Evolutionary conservation across 2,797 vertebrate genomes (phyloP), one percentile per base, ranked within the genome.

Genomic region (Chelmon rostratus): DNA sequence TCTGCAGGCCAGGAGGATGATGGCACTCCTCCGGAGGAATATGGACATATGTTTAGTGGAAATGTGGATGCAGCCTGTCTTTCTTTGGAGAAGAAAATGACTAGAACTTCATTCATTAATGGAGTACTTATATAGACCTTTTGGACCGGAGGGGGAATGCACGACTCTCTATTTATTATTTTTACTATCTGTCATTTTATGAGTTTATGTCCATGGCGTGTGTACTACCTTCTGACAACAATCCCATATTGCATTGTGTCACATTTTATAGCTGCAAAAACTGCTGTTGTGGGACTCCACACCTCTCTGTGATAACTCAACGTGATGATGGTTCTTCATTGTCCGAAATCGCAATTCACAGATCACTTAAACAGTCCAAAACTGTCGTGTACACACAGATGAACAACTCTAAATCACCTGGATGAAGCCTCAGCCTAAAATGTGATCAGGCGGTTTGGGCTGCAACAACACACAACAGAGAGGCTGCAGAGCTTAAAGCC

Each of bases 11-110:
- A 35, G 38, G 21, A 23, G 61, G 53, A 64, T 12, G 56, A 47
- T 18, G 40, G 15, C 16, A n/a, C 47, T 58, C 28, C 6, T 56
- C 37, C 57, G 42, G 52, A 72, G 35, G 16, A 49, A 62, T 21
- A 50, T 28, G 25, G 40, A 76, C 38, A 28, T 4, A 61, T 9
- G 9, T 31, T 46, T 16, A 8, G 9, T 35, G 21, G 47, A 40
- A 50, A 76, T 63, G 52, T 64, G 28, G 42, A 75, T 19, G 37
- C 23, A 75, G 58, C 12, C 18, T 37, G 67, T 56, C 11, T 56
- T 61, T 2, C 16, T 68, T 38, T 72, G 40, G 33, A 71, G 19
- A 67, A 33, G 21, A 23, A 61, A 68, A 68, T 73, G 33, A 49
- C 35, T 25, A 49, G 25, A 37, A 42, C 10, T 23, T 19, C n/a